Conservation (phyloP, 2,888 invertebrate genomes). For the Melitaea athalia region DNA sequence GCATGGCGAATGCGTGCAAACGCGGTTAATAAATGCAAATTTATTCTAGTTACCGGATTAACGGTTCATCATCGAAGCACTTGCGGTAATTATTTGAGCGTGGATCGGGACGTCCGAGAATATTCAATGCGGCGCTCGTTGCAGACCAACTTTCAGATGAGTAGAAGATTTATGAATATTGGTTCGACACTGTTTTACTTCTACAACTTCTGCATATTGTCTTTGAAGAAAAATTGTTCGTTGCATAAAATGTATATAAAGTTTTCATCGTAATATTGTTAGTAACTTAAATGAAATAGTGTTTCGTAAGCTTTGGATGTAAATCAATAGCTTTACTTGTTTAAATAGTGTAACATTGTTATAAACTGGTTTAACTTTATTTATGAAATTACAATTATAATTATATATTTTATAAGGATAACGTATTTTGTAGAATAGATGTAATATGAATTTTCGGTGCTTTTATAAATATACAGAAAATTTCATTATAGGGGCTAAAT, state of each 20-base stretch:
- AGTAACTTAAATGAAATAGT: slow-evolving; percentile 4
- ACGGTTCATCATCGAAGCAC: slow-evolving; percentile 70
- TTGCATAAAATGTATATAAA: slow-evolving; percentile 9
- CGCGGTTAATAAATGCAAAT: slow-evolving; percentile 71
- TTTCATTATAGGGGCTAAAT: no score
- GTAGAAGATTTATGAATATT: slow-evolving; percentile 32
- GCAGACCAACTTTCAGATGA: slow-evolving; percentile 29
- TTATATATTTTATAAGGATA: no score
- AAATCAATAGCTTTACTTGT: neutral
- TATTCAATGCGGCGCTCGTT: slow-evolving; percentile 32
- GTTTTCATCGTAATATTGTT: slow-evolving; percentile 6
- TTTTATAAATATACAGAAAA: no score
- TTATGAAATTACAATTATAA: neutral
- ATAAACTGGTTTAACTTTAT: neutral
- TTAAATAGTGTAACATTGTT: neutral
- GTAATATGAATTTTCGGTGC: no score
- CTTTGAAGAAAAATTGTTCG: slow-evolving; percentile 24
- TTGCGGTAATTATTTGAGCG: slow-evolving; percentile 70
- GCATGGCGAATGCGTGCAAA: slow-evolving; percentile 53
- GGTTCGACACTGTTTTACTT: slow-evolving; percentile 28
- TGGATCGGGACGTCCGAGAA: slow-evolving; percentile 34
- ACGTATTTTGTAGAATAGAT: no score
- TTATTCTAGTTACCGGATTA: slow-evolving; percentile 74
- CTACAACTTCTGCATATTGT: slow-evolving; percentile 26
- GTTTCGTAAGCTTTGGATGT: neutral